Evolutionary conservation across 2,888 invertebrate genomes (phyloP).

Genomic region (Lithophane ornitopus): DNA sequence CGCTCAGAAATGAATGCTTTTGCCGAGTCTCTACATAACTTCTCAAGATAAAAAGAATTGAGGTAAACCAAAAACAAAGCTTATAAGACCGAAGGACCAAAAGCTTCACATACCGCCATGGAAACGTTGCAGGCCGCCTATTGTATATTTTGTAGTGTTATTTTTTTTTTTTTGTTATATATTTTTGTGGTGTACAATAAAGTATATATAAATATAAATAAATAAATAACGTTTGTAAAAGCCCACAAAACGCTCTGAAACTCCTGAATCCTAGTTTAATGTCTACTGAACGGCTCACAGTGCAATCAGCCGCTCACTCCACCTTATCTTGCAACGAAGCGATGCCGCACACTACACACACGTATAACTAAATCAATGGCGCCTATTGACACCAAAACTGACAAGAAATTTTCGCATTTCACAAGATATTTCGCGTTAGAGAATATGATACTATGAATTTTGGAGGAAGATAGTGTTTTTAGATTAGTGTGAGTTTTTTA

Average conservation of each 20-base stretch:
- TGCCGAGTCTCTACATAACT: background rate
- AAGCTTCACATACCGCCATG: background rate
- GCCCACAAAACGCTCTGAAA: background rate
- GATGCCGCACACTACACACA: conserved; percentile 41
- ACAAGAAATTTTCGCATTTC: conserved; percentile 26
- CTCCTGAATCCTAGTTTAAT: conserved; percentile 20
- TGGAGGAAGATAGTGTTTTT: background rate
- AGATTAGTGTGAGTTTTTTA: background rate
- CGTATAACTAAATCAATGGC: conserved; percentile 59
- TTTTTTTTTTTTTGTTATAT: no score
- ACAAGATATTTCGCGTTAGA: conserved; percentile 9
- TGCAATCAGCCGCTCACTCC: conserved; percentile 51
- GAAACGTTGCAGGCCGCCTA: no score
- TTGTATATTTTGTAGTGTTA: no score
- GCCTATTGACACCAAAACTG: conserved; percentile 55
- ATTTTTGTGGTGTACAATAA: no score
- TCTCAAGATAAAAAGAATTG: fast-evolving
- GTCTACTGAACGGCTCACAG: background rate
- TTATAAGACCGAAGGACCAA: background rate
- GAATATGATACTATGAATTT: background rate
- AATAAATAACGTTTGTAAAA: no score
- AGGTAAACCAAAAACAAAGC: background rate
- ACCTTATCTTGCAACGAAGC: conserved; percentile 59
- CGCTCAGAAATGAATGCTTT: background rate
- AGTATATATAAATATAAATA: no score